Percentiles rank a stretch among this genome's conserved stretches.
These are phyloP conservation scores for Apogon talboti DNA, from an alignment of 2,797 vertebrate species.

Conservation along the genomic window DNA sequence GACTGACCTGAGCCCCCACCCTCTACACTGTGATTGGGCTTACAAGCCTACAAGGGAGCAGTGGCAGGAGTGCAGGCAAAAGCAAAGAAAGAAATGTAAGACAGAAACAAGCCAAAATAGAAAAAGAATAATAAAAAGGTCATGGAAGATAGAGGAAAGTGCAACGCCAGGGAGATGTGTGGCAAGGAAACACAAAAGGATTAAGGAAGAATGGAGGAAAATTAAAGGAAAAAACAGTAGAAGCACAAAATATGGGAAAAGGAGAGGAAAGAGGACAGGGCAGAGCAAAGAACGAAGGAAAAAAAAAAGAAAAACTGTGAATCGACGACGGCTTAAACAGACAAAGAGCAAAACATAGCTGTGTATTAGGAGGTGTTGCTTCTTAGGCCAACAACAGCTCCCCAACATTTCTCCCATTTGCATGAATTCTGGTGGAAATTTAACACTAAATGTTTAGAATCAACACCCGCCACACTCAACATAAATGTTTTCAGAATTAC, in stretches of 20 bases:
- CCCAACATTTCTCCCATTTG: constrained; percentile 10
- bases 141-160: background rate
- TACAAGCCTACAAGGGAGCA: constrained; percentile 89
- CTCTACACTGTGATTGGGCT: constrained; percentile 97
- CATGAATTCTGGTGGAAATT: constrained; percentile 12
- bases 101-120: constrained; percentile 16
- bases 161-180: background rate
- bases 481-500: background rate
- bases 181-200: background rate
- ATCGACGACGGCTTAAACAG: constrained; percentile 34
- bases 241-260: background rate
- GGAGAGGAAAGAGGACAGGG: constrained; percentile 15
- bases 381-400: constrained; percentile 31
- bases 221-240: constrained; percentile 9
- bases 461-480: constrained; percentile 22
- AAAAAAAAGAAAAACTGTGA: constrained; percentile 59
- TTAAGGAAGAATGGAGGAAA: background rate
- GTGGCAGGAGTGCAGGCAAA: constrained; percentile 40
- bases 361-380: constrained; percentile 25
- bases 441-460: constrained; percentile 4
- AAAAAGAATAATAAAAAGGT: constrained; percentile 28
- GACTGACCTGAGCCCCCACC: constrained; percentile 86
- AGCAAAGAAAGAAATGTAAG: constrained; percentile 38
- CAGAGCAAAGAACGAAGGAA: constrained; percentile 39
- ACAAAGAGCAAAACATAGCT: constrained; percentile 40